Evolutionary conservation across 2,888 invertebrate genomes (phyloP).

Genomic region (Adelphocoris suturalis): DNA sequence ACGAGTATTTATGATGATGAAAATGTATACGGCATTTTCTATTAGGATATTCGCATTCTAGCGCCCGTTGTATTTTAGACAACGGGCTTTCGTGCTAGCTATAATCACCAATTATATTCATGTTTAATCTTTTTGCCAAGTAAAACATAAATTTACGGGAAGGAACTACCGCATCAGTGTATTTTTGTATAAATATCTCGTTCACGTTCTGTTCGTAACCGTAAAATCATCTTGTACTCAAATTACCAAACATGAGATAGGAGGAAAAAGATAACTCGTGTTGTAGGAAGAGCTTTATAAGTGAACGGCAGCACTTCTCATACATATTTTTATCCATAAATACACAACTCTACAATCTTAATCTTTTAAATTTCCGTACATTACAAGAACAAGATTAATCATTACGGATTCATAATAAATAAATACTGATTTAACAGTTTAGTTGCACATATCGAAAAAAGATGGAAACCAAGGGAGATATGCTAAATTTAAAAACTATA

Average conservation of each 20-base stretch:
- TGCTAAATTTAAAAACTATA: conserved; percentile 74
- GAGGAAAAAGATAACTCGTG: conserved; percentile 22
- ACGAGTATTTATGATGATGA: too few relatives aligned
- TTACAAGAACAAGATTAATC: conserved; percentile 76
- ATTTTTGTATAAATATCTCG: too few relatives aligned
- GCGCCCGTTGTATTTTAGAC: too few relatives aligned
- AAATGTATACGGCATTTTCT: too few relatives aligned
- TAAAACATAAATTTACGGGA: too few relatives aligned
- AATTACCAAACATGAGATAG: neutral
- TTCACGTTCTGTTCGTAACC: too few relatives aligned
- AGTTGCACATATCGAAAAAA: conserved; percentile 68
- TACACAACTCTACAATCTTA: conserved; percentile 76
- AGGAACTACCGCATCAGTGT: too few relatives aligned
- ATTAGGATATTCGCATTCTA: too few relatives aligned
- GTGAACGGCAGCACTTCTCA: conserved; percentile 66
- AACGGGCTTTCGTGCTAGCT: too few relatives aligned
- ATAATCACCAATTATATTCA: too few relatives aligned
- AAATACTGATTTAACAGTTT: conserved; percentile 73
- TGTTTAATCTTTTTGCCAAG: too few relatives aligned
- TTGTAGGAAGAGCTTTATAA: conserved; percentile 70
- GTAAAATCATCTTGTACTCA: too few relatives aligned
- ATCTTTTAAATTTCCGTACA: conserved; percentile 75
- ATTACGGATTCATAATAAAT: conserved; percentile 74
- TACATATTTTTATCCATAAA: conserved; percentile 76
- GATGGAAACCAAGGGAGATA: conserved; percentile 67